Evolutionary conservation across 2,888 invertebrate genomes (phyloP).

Genomic region (Philopedon plagiatum): DNA sequence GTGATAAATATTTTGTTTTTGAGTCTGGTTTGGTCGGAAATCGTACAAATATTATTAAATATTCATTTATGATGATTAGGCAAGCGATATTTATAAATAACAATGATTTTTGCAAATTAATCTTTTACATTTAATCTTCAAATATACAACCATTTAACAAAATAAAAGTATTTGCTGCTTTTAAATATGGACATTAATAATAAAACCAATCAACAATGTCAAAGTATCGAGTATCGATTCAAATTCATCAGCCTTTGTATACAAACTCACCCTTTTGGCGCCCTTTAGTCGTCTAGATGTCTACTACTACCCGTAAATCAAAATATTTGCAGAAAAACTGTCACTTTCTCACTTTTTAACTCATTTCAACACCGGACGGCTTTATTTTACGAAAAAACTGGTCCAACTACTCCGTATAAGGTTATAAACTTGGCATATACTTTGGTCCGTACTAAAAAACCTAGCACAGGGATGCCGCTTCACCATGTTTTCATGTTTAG

Average conservation of each 20-base stretch:
- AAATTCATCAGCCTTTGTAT: constrained; percentile 8
- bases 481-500: constrained; percentile 34
- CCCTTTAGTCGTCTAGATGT: constrained; percentile 24
- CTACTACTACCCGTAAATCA: background rate
- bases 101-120: too few relatives aligned
- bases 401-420: constrained; percentile 18
- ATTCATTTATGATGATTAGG: too few relatives aligned
- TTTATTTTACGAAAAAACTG: constrained; percentile 6
- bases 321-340: background rate
- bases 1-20: too few relatives aligned
- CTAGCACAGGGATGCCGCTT: constrained; percentile 26
- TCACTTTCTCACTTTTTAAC: background rate
- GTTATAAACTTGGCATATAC: constrained; percentile 23
- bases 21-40: too few relatives aligned
- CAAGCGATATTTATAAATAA: too few relatives aligned
- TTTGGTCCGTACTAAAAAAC: background rate
- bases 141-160: too few relatives aligned
- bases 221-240: constrained; percentile 18
- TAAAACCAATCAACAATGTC: constrained; percentile 5
- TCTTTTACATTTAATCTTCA: too few relatives aligned
- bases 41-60: too few relatives aligned
- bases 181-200: too few relatives aligned
- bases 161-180: too few relatives aligned
- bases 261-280: constrained; percentile 45
- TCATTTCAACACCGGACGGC: background rate